A percentile compares a stretch with the other conserved stretches of the same genome.
Evolutionary conservation across 2,888 invertebrate genomes (phyloP).

Genomic region (Drosophila maculinotata): DNA sequence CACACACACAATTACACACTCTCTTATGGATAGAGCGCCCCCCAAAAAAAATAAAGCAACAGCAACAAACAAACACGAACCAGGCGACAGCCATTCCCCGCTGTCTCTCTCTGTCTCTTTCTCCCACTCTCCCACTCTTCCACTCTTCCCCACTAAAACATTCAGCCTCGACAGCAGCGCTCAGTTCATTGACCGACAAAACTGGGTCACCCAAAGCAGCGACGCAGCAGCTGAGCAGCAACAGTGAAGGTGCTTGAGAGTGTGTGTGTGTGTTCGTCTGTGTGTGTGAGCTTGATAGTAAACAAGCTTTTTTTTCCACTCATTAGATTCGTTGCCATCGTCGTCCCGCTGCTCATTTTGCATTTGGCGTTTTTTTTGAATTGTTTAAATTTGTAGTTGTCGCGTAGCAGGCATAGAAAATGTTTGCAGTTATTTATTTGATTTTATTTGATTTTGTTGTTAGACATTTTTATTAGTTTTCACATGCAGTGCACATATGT

Average conservation of each 20-base stretch:
- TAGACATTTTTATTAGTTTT: constrained; percentile 39
- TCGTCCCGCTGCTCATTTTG: constrained; percentile 63
- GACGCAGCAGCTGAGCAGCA: constrained; percentile 55
- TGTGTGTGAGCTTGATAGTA: constrained; percentile 62
- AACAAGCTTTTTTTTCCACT: constrained; percentile 62
- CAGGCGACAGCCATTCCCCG: constrained; percentile 28
- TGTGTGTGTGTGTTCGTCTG: constrained; percentile 20
- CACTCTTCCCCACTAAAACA: constrained; percentile 34
- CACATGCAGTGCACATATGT: constrained; percentile 27
- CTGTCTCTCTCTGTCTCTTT: constrained; percentile 12
- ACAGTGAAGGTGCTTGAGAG: constrained; percentile 69
- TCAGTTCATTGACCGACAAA: constrained; percentile 78
- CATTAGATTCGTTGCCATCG: constrained; percentile 50
- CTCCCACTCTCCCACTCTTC: constrained; percentile 5
- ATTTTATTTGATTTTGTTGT: constrained; percentile 1
- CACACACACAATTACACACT: constrained; percentile 22
- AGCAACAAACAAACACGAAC: constrained; percentile 42
- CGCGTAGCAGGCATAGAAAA: constrained; percentile 44
- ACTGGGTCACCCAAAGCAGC: constrained; percentile 69
- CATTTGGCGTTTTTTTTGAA: constrained; percentile 49
- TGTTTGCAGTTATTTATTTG: constrained; percentile 40
- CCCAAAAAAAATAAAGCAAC: constrained; percentile 38
- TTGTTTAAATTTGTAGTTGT: constrained; percentile 52
- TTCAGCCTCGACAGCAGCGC: constrained; percentile 63
- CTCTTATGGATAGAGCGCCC: constrained; percentile 41